Evolutionary conservation across 2,888 invertebrate genomes (phyloP), one percentile per base, ranked within the genome.

Genomic region (Falcaria lacertinaria): DNA sequence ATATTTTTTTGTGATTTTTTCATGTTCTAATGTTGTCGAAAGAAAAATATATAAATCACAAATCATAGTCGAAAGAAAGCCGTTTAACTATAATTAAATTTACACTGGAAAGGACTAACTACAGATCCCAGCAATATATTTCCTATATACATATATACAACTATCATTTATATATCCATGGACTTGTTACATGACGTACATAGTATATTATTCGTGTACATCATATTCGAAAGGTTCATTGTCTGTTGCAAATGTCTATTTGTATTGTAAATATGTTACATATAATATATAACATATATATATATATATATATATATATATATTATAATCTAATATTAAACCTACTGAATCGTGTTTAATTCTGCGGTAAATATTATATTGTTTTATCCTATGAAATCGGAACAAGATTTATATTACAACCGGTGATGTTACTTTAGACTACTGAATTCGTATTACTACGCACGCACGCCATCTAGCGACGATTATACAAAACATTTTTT

Each of bases 121-220:
- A 52, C 59, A 54, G 47, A 60, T 66, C 61, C 67, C 60, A 58
- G 68, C 58, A 69, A 64, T 69, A 68, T 71, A 62, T 60, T 52
- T 39, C 49, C 57, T 81, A 82, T 83, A 64, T 81, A 87, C 84
- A 85, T 84, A 85, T 88, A 58, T 86, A 86, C 85, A 86, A 53
- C 61, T 73, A 66, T 54, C 60, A 62, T 69, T 49, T 60, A 44
- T 58, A 62, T 57, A 48, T 50, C 62, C 64, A 70, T 67, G 73
- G 74, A 78, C 71, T 71, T 70, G 64, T 64, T 52, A 51, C 43
- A 60, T 61, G 52, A 55, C 68, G 60, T 60, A 66, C 52, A 60
- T 51, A 48, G 50, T 52, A 54, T 60, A 52, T 45, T n/a, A n/a
- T n/a, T 52, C 51, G 53, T 48, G 41, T 50, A 47, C 43, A 45